Evolutionary conservation across 2,113 vertebrate species (phyloP).

Genomic region (Carollia perspicillata): DNA sequence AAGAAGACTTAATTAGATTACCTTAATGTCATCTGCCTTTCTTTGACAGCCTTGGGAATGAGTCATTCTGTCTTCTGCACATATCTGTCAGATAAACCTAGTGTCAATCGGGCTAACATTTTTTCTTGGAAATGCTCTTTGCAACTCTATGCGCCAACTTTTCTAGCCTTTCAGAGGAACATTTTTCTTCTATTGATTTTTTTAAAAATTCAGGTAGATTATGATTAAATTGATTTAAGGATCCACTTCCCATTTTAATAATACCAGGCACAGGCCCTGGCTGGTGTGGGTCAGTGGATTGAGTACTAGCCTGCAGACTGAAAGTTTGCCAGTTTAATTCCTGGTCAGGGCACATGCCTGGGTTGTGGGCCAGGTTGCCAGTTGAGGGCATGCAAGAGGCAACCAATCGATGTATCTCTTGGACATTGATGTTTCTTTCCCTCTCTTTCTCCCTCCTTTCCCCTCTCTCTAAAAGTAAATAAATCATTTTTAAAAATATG

Average conservation of each 20-base stretch:
- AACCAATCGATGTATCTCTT: too few species aligned
- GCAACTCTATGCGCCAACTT: neutral
- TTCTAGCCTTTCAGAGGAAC: neutral
- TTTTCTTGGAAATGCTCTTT: slow-evolving; percentile 14
- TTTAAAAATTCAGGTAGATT: neutral
- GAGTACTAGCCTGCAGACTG: too few species aligned
- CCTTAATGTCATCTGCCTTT: neutral
- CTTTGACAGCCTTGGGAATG: neutral
- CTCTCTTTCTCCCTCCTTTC: too few species aligned
- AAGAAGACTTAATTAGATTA: neutral
- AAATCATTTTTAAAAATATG: neutral
- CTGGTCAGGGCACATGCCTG: too few species aligned
- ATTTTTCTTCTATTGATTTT: neutral
- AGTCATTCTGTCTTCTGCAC: neutral
- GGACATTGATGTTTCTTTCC: too few species aligned
- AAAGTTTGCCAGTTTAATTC: too few species aligned
- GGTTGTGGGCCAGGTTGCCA: too few species aligned
- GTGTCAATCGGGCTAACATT: neutral
- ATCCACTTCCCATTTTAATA: neutral
- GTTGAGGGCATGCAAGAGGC: too few species aligned
- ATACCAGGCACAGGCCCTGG: neutral
- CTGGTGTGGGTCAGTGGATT: too few species aligned
- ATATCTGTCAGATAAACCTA: neutral
- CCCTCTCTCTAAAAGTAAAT: too few species aligned
- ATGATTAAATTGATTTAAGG: neutral